Evolutionary conservation across 2,888 invertebrate genomes (phyloP), one percentile per base, ranked within the genome.

Genomic region (Terebella lapidaria): DNA sequence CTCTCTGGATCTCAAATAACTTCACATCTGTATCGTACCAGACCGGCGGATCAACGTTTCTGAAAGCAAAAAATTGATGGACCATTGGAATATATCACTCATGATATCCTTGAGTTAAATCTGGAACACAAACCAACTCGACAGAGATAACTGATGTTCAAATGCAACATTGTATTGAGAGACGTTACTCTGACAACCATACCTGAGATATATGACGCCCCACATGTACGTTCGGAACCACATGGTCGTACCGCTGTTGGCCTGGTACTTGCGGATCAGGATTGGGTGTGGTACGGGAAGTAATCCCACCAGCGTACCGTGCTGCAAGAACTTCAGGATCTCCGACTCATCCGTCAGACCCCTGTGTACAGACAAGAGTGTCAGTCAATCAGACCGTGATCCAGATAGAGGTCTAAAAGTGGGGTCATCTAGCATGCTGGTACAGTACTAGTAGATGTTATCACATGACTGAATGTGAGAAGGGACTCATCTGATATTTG

Each of bases 161-260:
- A 42, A 42, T 15, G 18, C 10, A 18, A 42, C 10, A 42, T 42
- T 10, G 42, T 10, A 15, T 18, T 18, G 42, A 42, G 10, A 42
- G 18, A 42, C n/a, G n/a, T n/a, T n/a, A n/a, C n/a, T n/a, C n/a
- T n/a, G n/a, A n/a, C n/a, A n/a, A n/a, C n/a, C n/a, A 15, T 77
- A 91, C 89, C 94, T 88, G 72, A 99, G 86, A 82, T 99, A 99
- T 70, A 99, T 96, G 58, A 99, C 94, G 56, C 97, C 99, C 97
- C 97, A 99, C 88, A 99, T 92, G 81, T 99, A 99, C 0, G 97
- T 99, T 59, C 97, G 85, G 84, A 99, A 99, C 99, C 99, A 99
- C 74, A 95, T 94, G 27, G 96, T 96, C 0, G 99, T 99, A 64
- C 96, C 97, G 42, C 90, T 88, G 83, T 99, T 99, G 54, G 97